phyloP scores from a whole-genome alignment of 2,888 invertebrate genomes.

The Eulithis prunata region DNA sequence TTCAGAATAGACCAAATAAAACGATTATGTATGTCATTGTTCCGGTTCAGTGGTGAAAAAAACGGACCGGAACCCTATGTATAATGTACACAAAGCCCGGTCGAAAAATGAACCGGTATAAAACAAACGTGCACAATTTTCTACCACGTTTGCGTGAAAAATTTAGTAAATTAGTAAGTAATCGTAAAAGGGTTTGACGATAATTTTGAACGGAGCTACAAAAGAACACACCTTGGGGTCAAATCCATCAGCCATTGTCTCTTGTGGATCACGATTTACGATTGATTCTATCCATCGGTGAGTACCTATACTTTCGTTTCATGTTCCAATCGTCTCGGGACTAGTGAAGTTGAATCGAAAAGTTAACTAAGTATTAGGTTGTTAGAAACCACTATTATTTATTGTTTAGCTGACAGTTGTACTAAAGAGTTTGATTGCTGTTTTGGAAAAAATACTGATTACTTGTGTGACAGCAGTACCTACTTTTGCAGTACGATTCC shows the following conservation, averaged over 20 bases:
- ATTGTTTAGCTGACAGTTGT: slow-evolving; percentile 4
- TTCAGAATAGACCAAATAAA: too few species aligned
- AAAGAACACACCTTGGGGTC: slow-evolving; percentile 7
- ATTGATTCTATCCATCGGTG: slow-evolving; percentile 26
- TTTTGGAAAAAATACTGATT: neutral
- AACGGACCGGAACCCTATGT: too few species aligned
- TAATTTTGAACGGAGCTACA: neutral
- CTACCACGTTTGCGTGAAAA: too few species aligned
- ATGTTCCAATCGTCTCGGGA: slow-evolving; percentile 16
- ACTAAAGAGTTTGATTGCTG: neutral
- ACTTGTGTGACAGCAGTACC: neutral
- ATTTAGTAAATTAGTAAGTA: too few species aligned
- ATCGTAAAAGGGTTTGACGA: too few species aligned
- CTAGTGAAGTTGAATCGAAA: slow-evolving; percentile 15
- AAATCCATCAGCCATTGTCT: slow-evolving; percentile 19
- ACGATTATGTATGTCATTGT: too few species aligned
- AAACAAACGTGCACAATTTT: too few species aligned
- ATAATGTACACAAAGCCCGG: too few species aligned
- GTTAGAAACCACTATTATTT: slow-evolving; percentile 6
- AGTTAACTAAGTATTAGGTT: slow-evolving; percentile 8
- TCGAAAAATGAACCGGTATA: too few species aligned
- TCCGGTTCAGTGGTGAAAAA: too few species aligned
- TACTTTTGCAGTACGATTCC: too few species aligned
- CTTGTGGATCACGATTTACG: slow-evolving; percentile 20
- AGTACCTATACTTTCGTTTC: slow-evolving; percentile 14